phyloP scores from a whole-genome alignment of 2,888 invertebrate species.

The Polia nebulosa region DNA sequence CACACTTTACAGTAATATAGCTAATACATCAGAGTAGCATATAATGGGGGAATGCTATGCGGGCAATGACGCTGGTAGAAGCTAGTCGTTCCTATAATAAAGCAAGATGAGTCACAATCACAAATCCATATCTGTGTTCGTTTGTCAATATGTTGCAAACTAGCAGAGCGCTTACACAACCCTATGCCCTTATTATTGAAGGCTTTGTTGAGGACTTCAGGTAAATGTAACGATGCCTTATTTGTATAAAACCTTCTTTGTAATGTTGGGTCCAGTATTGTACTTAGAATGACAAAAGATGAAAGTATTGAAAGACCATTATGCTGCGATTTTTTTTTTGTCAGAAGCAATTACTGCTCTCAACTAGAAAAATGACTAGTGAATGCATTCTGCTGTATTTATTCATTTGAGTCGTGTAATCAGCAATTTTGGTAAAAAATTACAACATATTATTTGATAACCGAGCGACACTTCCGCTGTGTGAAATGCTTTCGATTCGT shows the following conservation, averaged over 20 bases:
- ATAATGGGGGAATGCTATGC: too few species aligned
- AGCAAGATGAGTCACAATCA: constrained; percentile 56
- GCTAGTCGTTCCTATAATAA: too few species aligned
- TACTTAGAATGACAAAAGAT: neutral
- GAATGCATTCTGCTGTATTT: too few species aligned
- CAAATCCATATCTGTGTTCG: constrained; percentile 45
- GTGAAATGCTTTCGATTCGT: neutral
- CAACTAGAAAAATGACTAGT: neutral
- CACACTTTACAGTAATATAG: too few species aligned
- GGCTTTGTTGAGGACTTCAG: constrained; percentile 40
- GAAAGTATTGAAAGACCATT: neutral
- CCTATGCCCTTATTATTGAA: constrained; percentile 47
- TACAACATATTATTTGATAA: too few species aligned
- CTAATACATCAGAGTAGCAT: too few species aligned
- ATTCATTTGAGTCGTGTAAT: too few species aligned
- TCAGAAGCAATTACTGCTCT: neutral
- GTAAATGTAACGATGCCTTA: constrained; percentile 37
- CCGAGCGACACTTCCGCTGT: too few species aligned
- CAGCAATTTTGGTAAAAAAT: too few species aligned
- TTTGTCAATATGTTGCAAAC: constrained; percentile 50
- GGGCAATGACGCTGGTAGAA: too few species aligned
- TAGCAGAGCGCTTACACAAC: constrained; percentile 45
- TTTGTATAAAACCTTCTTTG: constrained; percentile 24
- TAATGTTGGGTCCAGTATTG: neutral
- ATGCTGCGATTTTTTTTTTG: neutral